phyloP scores from a whole-genome alignment of 1,140 invertebrate species.

The Andricus grossulariae region DNA sequence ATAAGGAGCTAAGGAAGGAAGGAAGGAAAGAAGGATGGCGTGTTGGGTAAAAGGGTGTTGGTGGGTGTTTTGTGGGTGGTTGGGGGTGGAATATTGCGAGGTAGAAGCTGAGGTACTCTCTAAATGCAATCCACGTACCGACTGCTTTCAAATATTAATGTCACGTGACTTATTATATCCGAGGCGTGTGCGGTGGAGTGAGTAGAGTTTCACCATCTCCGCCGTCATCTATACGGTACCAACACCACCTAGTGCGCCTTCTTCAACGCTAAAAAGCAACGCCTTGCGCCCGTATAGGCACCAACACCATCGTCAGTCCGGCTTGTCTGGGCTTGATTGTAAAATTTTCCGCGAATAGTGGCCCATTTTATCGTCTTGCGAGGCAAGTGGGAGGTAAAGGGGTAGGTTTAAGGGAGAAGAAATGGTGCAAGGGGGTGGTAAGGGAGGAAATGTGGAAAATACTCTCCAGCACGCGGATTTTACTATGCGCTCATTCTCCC shows the following conservation, averaged over 20 bases:
- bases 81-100: slow-evolving; percentile 50
- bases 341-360: slow-evolving; percentile 68
- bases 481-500: slow-evolving; percentile 59
- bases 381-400: slow-evolving; percentile 33
- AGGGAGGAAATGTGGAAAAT: slow-evolving; percentile 60
- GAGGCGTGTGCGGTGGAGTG: slow-evolving; percentile 70
- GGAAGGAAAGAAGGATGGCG: slow-evolving; percentile 31
- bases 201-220: slow-evolving; percentile 61
- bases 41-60: slow-evolving; percentile 49
- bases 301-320: slow-evolving; percentile 49
- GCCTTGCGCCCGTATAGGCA: slow-evolving; percentile 43
- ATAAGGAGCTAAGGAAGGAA: slow-evolving; percentile 36
- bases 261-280: slow-evolving; percentile 49
- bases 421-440: background rate
- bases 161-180: slow-evolving; percentile 77
- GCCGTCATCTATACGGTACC: slow-evolving; percentile 43
- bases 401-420: slow-evolving; percentile 23
- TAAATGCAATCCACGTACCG: slow-evolving; percentile 76
- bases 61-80: slow-evolving; percentile 41
- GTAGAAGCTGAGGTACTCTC: slow-evolving; percentile 50
- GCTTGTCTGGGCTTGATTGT: slow-evolving; percentile 69
- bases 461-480: slow-evolving; percentile 61
- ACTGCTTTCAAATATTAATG: slow-evolving; percentile 77
- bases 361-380: slow-evolving; percentile 67
- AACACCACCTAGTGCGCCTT: slow-evolving; percentile 34